Evolutionary conservation across 1,140 invertebrate species (phyloP).

Genomic region (Cataglyphis hispanica): DNA sequence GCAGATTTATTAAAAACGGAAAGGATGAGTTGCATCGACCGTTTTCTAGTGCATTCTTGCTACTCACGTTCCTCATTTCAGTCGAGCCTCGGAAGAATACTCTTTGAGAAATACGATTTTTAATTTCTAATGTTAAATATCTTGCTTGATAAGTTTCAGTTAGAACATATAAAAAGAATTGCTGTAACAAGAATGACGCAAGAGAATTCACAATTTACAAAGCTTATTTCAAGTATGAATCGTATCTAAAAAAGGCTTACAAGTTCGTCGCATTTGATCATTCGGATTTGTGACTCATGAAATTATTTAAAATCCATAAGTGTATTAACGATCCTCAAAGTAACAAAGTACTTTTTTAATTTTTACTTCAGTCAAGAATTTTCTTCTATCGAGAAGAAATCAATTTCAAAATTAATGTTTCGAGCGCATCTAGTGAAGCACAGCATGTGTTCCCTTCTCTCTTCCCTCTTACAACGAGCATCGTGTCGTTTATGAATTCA

Average conservation of each 20-base stretch:
- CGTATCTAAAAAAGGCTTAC: neutral
- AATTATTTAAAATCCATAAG: no score
- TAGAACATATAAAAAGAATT: no score
- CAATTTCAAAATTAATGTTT: conserved; percentile 27
- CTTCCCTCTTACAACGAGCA: conserved; percentile 66
- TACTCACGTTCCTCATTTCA: conserved; percentile 48
- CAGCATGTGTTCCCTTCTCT: conserved; percentile 30
- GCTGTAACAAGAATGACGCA: neutral
- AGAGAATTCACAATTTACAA: neutral
- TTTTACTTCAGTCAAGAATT: neutral
- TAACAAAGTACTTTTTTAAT: neutral
- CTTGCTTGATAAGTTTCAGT: neutral
- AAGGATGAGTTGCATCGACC: conserved; percentile 63
- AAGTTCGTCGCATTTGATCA: neutral
- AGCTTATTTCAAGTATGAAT: neutral
- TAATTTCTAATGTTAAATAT: neutral
- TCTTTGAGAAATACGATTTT: conserved; percentile 11
- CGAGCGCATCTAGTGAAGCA: neutral
- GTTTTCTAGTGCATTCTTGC: conserved; percentile 61
- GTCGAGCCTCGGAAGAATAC: neutral
- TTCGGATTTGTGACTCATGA: no score
- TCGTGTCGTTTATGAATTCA: conserved; percentile 68
- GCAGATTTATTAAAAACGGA: conserved; percentile 74
- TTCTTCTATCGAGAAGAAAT: neutral
- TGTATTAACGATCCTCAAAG: neutral